Percentiles rank a stretch among this genome's conserved stretches.
Evolutionary conservation across 2,888 invertebrate species (phyloP).

Genomic region (Ormyrus nitidulus): DNA sequence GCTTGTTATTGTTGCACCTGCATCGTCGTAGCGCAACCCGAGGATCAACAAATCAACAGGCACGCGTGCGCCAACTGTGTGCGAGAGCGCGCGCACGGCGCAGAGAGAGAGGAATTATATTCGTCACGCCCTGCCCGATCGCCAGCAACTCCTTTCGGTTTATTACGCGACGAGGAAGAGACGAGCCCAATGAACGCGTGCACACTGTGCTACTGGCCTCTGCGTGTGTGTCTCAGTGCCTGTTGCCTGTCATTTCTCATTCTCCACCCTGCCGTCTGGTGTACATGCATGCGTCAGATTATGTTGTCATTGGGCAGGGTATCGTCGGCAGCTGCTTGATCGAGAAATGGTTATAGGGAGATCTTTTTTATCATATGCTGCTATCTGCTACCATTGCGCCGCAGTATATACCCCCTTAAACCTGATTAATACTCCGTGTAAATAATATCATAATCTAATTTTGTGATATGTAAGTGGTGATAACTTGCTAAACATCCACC

Average conservation of each 20-base stretch:
- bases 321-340: no score
- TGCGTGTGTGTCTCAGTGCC: not conserved
- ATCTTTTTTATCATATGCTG: no score
- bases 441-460: no score
- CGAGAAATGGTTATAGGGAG: no score
- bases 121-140: conserved; percentile 36
- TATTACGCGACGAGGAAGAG: conserved; percentile 14
- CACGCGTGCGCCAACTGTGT: not conserved
- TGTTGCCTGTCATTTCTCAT: conserved; percentile 32
- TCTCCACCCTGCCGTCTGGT: not conserved
- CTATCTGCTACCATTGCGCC: no score
- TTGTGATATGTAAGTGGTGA: no score
- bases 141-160: not conserved
- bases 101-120: conserved; percentile 7
- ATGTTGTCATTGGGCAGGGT: not conserved
- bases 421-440: no score
- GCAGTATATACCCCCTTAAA: no score
- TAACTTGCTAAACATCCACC: no score
- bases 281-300: not conserved
- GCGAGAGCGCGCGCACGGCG: not conserved
- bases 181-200: not conserved
- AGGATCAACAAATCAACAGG: conserved; percentile 4
- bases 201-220: not conserved
- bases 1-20: not conserved
- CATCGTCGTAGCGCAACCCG: not conserved